Conservation (phyloP, 1,140 invertebrate genomes). For the Bemisia tabaci region DNA sequence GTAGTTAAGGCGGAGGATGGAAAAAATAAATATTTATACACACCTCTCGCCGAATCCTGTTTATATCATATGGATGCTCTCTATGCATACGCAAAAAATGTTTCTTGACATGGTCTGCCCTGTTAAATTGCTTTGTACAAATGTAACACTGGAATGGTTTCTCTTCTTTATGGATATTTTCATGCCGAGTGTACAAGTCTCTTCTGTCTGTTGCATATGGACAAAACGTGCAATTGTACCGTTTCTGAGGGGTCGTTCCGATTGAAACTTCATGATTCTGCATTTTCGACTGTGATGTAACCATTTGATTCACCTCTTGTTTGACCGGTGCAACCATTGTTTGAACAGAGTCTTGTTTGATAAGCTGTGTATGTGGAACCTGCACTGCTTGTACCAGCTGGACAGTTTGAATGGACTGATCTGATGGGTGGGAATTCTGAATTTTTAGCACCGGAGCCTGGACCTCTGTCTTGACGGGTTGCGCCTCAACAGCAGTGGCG, state of each 20-base stretch:
- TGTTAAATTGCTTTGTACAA: slow-evolving; percentile 81
- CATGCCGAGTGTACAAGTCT: slow-evolving; percentile 87
- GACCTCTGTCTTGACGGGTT: background rate
- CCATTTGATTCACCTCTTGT: background rate
- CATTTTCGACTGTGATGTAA: slow-evolving; percentile 1
- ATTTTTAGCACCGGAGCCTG: background rate
- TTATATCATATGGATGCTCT: slow-evolving; percentile 71
- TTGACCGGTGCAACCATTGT: background rate
- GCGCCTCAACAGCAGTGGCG: background rate
- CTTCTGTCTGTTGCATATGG: slow-evolving; percentile 80
- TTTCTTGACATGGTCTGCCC: slow-evolving; percentile 90
- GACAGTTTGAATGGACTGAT: background rate
- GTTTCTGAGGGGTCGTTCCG: slow-evolving; percentile 36
- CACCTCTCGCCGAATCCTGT: slow-evolving; percentile 49
- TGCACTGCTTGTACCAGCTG: background rate
- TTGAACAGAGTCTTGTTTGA: slow-evolving; percentile 1
- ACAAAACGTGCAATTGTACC: slow-evolving; percentile 72
- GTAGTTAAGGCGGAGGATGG: no score
- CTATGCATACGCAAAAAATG: slow-evolving; percentile 82
- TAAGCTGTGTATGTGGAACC: background rate
- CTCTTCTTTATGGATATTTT: slow-evolving; percentile 88
- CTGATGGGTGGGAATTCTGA: background rate
- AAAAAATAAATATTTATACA: no score
- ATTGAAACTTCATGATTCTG: slow-evolving; percentile 2
- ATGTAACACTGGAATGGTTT: slow-evolving; percentile 88